phyloP scores from a whole-genome alignment of 1,140 invertebrate genomes.

The Drosophila varians region DNA sequence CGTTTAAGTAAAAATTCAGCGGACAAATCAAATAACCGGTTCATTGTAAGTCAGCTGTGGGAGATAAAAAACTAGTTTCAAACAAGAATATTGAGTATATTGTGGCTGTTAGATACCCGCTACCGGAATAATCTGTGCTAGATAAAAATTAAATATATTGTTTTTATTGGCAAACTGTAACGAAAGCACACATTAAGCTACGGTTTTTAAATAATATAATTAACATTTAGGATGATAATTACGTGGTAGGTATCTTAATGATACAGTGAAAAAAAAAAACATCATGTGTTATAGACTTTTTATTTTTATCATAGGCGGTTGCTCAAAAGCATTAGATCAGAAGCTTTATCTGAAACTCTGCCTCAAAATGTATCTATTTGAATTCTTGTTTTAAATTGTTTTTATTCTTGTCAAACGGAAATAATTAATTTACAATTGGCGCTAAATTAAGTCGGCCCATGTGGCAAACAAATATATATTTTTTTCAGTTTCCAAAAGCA shows the following conservation, averaged over 20 bases:
- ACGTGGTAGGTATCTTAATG: not conserved
- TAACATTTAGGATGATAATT: not conserved
- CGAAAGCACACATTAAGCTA: not conserved
- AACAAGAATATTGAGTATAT: not conserved
- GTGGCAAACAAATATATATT: slow-evolving; percentile 14
- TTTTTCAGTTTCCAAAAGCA: slow-evolving; percentile 32
- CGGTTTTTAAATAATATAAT: slow-evolving; percentile 2
- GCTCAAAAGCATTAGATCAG: slow-evolving; percentile 2
- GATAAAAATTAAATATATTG: no score
- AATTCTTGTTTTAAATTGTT: slow-evolving; percentile 8
- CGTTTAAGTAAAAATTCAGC: slow-evolving; percentile 2
- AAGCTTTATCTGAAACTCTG: no score
- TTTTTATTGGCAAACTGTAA: no score
- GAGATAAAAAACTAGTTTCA: slow-evolving; percentile 60
- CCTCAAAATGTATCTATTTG: no score
- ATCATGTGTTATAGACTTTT: no score
- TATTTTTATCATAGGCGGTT: no score
- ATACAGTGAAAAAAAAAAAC: not conserved
- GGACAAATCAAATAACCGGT: slow-evolving; percentile 52
- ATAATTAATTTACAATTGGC: not conserved
- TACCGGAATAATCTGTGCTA: not conserved
- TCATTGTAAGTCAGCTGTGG: slow-evolving; percentile 51
- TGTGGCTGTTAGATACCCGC: not conserved
- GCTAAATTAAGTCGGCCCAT: not conserved
- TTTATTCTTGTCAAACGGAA: slow-evolving; percentile 10